Conservation (phyloP, 2,797 vertebrate species). For the Eospalax fontanierii region DNA sequence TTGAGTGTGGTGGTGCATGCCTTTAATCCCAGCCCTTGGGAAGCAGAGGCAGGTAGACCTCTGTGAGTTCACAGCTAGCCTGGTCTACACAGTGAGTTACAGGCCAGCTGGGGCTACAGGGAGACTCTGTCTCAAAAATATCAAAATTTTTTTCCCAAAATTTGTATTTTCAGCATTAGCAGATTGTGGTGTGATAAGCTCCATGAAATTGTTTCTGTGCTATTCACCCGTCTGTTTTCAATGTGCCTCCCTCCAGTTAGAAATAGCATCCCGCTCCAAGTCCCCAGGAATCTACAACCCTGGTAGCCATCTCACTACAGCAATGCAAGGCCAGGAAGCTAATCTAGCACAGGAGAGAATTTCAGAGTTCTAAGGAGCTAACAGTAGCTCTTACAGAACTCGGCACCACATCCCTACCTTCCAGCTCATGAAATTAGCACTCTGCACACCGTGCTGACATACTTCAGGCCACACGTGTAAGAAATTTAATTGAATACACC, state of each 20-base stretch:
- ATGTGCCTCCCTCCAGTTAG: neutral
- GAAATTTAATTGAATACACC: slow-evolving; percentile 10
- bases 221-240: neutral
- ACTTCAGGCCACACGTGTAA: neutral
- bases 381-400: neutral
- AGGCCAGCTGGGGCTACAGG: too few relatives aligned
- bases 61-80: too few relatives aligned
- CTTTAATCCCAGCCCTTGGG: too few relatives aligned
- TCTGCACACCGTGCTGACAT: neutral
- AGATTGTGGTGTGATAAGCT: neutral
- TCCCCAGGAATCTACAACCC: neutral
- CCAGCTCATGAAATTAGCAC: neutral
- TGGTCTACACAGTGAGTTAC: too few relatives aligned
- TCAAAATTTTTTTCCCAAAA: too few relatives aligned
- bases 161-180: neutral
- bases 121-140: too few relatives aligned
- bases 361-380: neutral
- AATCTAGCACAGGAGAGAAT: neutral
- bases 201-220: neutral
- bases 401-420: neutral
- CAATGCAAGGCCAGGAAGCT: neutral
- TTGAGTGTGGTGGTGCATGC: too few relatives aligned
- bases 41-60: too few relatives aligned
- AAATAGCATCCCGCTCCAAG: neutral
- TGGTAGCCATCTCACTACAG: neutral